These are phyloP conservation scores for Apaloderma vittatum DNA, from an alignment of 2,113 vertebrate genomes.

Conservation along the genomic window DNA sequence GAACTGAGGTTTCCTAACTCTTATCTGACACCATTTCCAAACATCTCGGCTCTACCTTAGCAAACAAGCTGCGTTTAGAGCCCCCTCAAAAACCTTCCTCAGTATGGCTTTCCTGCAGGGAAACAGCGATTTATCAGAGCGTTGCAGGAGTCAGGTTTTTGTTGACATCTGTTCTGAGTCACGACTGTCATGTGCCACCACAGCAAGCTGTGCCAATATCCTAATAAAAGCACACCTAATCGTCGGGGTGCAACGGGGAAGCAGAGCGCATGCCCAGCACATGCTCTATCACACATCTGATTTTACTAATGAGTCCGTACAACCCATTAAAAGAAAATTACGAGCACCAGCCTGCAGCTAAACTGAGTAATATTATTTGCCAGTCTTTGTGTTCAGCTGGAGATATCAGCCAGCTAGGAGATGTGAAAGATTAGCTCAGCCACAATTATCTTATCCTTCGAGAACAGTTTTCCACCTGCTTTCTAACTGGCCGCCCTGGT, in stretches of 20 bases:
- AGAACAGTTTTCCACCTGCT: neutral
- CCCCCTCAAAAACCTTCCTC: neutral
- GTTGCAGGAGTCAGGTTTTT: neutral
- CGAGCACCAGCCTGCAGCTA: neutral
- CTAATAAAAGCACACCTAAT: neutral
- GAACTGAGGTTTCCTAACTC: neutral
- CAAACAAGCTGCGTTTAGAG: accelerated
- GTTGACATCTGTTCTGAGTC: neutral
- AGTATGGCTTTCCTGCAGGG: accelerated
- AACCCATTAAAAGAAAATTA: accelerated
- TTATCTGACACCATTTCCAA: neutral
- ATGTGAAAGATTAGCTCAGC: neutral
- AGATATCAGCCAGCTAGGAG: neutral
- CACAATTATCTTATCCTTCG: neutral
- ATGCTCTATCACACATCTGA: neutral
- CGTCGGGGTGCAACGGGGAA: neutral
- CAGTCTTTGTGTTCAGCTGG: neutral
- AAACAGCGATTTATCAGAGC: accelerated
- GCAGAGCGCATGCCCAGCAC: neutral
- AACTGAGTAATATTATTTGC: neutral
- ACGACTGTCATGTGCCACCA: neutral
- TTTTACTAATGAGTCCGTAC: neutral
- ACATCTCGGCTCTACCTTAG: neutral
- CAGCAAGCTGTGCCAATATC: neutral
- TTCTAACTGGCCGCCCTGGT: neutral